phyloP scores from a whole-genome alignment of 2,888 invertebrate genomes.

The Cartodere bifasciata region DNA sequence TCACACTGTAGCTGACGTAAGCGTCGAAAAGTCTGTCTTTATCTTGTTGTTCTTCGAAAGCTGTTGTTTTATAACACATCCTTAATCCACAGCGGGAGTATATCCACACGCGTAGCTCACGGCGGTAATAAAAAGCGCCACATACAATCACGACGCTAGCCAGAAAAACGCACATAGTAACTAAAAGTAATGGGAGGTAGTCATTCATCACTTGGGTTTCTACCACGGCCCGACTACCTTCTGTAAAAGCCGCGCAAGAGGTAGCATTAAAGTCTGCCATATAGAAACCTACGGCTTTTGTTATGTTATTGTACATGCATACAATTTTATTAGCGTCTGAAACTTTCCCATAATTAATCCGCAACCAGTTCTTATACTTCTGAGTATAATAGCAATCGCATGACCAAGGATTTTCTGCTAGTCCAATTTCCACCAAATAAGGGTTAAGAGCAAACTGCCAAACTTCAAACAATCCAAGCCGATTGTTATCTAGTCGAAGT shows the following conservation, averaged over 20 bases:
- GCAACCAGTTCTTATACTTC: slow-evolving; percentile 68
- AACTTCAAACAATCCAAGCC: slow-evolving; percentile 67
- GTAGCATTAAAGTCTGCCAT: slow-evolving; percentile 69
- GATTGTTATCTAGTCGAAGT: slow-evolving; percentile 73
- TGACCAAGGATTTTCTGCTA: slow-evolving; percentile 80
- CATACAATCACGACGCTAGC: slow-evolving; percentile 64
- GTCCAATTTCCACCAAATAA: slow-evolving; percentile 73
- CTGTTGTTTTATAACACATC: slow-evolving; percentile 73
- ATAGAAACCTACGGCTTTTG: slow-evolving; percentile 54
- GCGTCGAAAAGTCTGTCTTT: slow-evolving; percentile 86
- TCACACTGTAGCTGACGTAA: slow-evolving; percentile 87
- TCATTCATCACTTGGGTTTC: slow-evolving; percentile 69
- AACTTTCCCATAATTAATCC: slow-evolving; percentile 66
- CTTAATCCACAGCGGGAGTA: slow-evolving; percentile 75
- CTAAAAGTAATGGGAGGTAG: slow-evolving; percentile 64
- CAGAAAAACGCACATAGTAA: slow-evolving; percentile 65
- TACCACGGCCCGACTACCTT: slow-evolving; percentile 59
- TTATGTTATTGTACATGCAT: slow-evolving; percentile 63
- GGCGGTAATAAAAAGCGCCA: slow-evolving; percentile 67
- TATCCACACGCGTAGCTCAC: slow-evolving; percentile 73
- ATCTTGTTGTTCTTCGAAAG: slow-evolving; percentile 68
- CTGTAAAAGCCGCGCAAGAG: slow-evolving; percentile 60
- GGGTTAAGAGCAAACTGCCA: slow-evolving; percentile 77
- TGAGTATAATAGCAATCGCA: slow-evolving; percentile 80
- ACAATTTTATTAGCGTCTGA: slow-evolving; percentile 63